Evolutionary conservation across 2,888 invertebrate species (phyloP).

Genomic region (Enchytraeus crypticus): DNA sequence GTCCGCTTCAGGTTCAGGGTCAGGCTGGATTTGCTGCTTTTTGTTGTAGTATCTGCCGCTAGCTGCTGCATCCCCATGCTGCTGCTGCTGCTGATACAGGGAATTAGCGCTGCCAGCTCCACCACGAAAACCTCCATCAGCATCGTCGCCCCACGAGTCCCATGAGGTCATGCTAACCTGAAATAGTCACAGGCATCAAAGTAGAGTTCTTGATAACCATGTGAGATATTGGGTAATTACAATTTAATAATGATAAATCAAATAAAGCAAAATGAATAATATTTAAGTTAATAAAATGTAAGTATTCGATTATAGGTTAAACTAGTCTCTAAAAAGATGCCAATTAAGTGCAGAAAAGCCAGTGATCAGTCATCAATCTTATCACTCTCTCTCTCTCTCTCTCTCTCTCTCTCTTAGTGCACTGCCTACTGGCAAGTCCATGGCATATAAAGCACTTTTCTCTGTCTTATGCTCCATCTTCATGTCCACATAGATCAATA

Average conservation of each 20-base stretch:
- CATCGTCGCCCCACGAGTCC: conserved; percentile 16
- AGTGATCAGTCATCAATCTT: no score
- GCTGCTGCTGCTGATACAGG: not conserved
- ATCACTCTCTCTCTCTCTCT: no score
- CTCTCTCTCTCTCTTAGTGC: no score
- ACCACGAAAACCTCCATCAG: not conserved
- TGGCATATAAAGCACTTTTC: no score
- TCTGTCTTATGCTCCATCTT: no score
- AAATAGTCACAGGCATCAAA: not conserved
- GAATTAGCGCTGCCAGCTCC: not conserved
- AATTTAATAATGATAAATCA: not conserved
- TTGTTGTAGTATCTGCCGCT: not conserved
- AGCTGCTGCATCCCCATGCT: not conserved
- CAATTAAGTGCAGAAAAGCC: not conserved
- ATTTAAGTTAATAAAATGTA: not conserved
- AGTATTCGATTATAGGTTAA: not conserved
- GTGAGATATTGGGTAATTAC: not conserved
- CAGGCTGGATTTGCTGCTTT: not conserved
- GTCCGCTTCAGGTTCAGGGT: conserved; percentile 8
- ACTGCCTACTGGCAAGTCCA: no score
- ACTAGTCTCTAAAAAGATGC: not conserved
- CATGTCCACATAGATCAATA: no score
- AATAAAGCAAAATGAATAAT: not conserved
- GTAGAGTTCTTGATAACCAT: not conserved
- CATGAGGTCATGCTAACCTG: conserved; percentile 13